Percentiles rank a stretch among this genome's conserved stretches.
phyloP scores from a whole-genome alignment of 2,888 invertebrate species.

The Diachrysia chrysitis region DNA sequence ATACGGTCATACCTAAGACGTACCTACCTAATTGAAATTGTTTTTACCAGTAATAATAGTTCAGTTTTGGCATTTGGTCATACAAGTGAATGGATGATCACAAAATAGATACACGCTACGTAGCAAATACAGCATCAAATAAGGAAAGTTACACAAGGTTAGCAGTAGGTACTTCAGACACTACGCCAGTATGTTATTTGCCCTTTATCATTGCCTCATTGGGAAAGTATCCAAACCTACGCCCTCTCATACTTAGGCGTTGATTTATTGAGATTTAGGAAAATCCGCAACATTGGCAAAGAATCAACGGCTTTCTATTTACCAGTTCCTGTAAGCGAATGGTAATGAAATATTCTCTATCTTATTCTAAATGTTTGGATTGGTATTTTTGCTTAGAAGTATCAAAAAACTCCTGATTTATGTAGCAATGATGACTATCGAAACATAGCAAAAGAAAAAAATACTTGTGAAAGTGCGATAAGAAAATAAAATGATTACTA shows the following conservation, averaged over 20 bases:
- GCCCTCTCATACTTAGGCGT: constrained; percentile 38
- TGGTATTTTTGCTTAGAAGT: background rate
- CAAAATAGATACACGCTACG: background rate
- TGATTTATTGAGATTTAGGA: constrained; percentile 51
- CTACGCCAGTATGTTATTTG: constrained; percentile 46
- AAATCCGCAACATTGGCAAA: constrained; percentile 36
- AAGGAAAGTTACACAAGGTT: constrained; percentile 6
- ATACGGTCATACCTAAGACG: too few species aligned
- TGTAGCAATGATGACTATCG: too few species aligned
- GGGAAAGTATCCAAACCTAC: constrained; percentile 26
- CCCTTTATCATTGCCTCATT: constrained; percentile 32
- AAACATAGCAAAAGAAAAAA: too few species aligned
- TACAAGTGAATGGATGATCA: too few species aligned
- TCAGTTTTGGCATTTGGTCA: too few species aligned
- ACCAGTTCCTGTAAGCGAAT: constrained; percentile 9
- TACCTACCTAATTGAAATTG: too few species aligned
- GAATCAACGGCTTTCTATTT: constrained; percentile 32
- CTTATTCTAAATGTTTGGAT: background rate
- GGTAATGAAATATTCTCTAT: constrained; percentile 12
- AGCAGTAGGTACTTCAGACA: background rate
- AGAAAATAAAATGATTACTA: too few species aligned
- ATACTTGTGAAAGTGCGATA: too few species aligned
- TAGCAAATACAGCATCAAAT: constrained; percentile 12
- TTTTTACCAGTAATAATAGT: too few species aligned
- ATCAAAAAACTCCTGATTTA: too few species aligned